Evolutionary conservation across 2,113 vertebrate species (phyloP).

Genomic region (Rhinolophus sinicus): DNA sequence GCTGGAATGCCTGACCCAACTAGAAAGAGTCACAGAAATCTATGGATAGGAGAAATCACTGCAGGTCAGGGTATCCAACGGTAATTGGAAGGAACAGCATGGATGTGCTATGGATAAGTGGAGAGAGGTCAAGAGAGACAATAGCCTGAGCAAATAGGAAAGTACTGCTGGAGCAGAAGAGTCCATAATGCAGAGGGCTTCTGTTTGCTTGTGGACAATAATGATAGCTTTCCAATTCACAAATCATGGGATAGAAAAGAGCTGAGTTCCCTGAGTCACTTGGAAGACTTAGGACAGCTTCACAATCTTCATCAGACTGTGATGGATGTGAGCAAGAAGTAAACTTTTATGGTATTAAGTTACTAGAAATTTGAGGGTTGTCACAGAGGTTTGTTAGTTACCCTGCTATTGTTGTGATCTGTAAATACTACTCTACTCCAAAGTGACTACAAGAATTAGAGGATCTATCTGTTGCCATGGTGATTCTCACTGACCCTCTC

Average conservation of each 20-base stretch:
- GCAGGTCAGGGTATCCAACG: background rate
- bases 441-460: slow-evolving; percentile 23
- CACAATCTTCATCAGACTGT: background rate
- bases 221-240: background rate
- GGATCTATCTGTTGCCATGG: background rate
- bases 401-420: background rate
- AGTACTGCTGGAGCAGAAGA: background rate
- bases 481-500: slow-evolving; percentile 4
- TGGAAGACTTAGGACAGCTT: background rate
- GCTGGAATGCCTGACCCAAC: background rate
- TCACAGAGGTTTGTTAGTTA: background rate
- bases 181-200: background rate
- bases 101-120: background rate
- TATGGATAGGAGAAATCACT: background rate
- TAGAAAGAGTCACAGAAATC: background rate
- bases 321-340: background rate
- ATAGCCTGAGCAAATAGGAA: background rate
- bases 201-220: background rate
- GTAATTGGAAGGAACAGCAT: background rate
- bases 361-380: background rate
- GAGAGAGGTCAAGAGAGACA: background rate
- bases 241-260: background rate
- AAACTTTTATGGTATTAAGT: background rate
- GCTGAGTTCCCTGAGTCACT: background rate
- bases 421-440: background rate